Percentiles rank a stretch among this genome's conserved stretches.
Evolutionary conservation across 2,113 vertebrate species (phyloP).

Genomic region (Coreoperca whiteheadi): DNA sequence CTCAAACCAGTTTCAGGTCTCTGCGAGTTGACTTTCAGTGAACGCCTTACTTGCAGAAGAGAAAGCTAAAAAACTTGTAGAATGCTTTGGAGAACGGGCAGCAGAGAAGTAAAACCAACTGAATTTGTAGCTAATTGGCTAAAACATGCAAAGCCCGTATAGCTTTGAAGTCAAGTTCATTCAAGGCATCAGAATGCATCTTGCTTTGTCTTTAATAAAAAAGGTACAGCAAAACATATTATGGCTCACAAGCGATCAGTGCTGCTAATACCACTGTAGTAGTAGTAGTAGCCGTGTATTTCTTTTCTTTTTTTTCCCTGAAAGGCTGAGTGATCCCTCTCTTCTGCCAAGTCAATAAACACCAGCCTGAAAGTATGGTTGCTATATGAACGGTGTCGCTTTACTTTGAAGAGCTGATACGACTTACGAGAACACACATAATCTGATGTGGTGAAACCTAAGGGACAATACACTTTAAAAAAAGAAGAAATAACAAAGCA

Average conservation of each 20-base stretch:
- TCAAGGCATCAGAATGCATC: not conserved
- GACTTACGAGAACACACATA: constrained; percentile 17
- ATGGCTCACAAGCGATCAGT: not conserved
- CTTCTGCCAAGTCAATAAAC: constrained; percentile 16
- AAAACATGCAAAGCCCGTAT: not conserved
- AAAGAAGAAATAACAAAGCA: not conserved
- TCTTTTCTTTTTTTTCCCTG: not conserved
- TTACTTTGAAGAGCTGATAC: not conserved
- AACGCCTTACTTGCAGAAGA: not conserved
- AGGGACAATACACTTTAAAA: not conserved
- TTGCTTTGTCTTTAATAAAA: not conserved
- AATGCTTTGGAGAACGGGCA: not conserved
- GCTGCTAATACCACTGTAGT: not conserved
- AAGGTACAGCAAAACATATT: not conserved
- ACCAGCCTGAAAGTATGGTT: not conserved
- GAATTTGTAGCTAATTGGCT: not conserved
- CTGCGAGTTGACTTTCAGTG: constrained; percentile 2
- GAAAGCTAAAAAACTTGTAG: not conserved
- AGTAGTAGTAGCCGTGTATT: too few species aligned
- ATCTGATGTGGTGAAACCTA: constrained; percentile 3
- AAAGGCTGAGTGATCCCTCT: not conserved
- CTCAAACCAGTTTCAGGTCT: constrained; percentile 8
- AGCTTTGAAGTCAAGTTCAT: not conserved
- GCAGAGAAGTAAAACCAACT: not conserved
- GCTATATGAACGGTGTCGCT: not conserved